These are phyloP conservation scores for Corythoichthys haematopterus DNA, from an alignment of 2,113 vertebrate species.

Conservation along the genomic window DNA sequence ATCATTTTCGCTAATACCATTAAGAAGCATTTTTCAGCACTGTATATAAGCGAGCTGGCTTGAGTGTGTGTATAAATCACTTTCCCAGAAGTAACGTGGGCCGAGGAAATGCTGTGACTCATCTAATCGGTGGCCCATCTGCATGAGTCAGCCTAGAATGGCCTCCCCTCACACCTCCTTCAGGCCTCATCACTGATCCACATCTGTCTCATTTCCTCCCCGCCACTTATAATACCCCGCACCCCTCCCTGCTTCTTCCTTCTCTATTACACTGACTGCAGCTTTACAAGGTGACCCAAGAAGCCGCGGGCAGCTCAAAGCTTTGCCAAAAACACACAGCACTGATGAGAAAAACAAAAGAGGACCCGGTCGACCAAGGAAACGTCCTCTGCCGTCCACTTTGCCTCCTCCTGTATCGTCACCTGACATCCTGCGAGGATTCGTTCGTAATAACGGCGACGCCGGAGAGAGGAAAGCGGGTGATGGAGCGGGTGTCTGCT, in stretches of 20 bases:
- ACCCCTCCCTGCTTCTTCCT: slow-evolving; percentile 4
- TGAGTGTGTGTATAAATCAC: slow-evolving; percentile 45
- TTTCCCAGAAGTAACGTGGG: slow-evolving; percentile 66
- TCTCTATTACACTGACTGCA: slow-evolving; percentile 39
- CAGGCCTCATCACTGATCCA: slow-evolving; percentile 60
- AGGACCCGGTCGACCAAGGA: slow-evolving; percentile 86
- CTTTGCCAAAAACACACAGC: slow-evolving; percentile 61
- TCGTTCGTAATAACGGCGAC: slow-evolving; percentile 40
- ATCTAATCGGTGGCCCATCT: slow-evolving; percentile 59
- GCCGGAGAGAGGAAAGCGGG: slow-evolving; percentile 52
- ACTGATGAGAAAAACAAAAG: slow-evolving; percentile 77
- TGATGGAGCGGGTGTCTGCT: slow-evolving; percentile 62
- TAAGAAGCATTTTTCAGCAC: too few species aligned
- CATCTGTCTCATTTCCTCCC: slow-evolving; percentile 65
- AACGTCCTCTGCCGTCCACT: slow-evolving; percentile 72
- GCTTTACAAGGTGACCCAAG: slow-evolving; percentile 66
- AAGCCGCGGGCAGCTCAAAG: slow-evolving; percentile 49
- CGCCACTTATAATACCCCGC: slow-evolving; percentile 15
- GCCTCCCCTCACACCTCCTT: slow-evolving; percentile 63
- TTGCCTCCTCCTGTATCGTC: slow-evolving; percentile 39
- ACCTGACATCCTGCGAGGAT: slow-evolving; percentile 34
- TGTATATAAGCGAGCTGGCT: background rate
- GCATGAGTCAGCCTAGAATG: slow-evolving; percentile 64
- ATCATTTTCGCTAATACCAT: too few species aligned
- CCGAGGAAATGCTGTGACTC: slow-evolving; percentile 68